Percentiles rank a stretch among this genome's conserved stretches.
phyloP scores from a whole-genome alignment of 2,888 invertebrate genomes.

The Caenorhabditis sp. region DNA sequence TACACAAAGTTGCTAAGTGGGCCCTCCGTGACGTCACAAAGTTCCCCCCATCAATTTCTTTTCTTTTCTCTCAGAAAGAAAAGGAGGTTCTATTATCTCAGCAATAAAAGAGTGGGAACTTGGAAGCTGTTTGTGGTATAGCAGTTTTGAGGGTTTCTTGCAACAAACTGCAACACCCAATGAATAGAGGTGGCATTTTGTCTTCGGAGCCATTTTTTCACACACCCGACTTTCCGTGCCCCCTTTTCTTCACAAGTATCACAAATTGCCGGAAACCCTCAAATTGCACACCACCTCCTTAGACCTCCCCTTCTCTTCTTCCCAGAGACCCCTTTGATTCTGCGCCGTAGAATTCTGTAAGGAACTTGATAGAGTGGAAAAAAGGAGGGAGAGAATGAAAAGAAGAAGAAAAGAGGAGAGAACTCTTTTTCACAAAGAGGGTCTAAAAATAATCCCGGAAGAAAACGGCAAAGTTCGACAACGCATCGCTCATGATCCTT shows the following conservation, averaged over 20 bases:
- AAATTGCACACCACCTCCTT: conserved; percentile 40
- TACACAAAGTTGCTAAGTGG: conserved; percentile 48
- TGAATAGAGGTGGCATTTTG: conserved; percentile 9
- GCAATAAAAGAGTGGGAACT: conserved; percentile 31
- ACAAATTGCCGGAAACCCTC: conserved; percentile 61
- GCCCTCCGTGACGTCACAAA: conserved; percentile 40
- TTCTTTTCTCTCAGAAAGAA: conserved; percentile 26
- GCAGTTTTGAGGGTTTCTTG: not conserved
- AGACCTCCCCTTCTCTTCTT: conserved; percentile 16
- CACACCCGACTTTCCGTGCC: not conserved
- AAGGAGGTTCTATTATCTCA: conserved; percentile 32
- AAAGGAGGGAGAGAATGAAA: not conserved
- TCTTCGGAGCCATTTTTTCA: not conserved
- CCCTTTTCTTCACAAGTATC: conserved; percentile 30
- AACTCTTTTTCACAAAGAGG: conserved; percentile 14
- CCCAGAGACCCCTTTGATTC: conserved; percentile 16
- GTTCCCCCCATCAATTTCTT: conserved; percentile 16
- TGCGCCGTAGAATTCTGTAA: conserved; percentile 20
- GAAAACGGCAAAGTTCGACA: not conserved
- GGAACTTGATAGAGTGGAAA: conserved; percentile 7
- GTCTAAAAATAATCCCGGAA: conserved; percentile 54
- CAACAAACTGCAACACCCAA: conserved; percentile 20
- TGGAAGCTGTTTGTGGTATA: conserved; percentile 5
- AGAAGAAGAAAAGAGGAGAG: not conserved
- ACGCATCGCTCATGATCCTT: conserved; percentile 8